A percentile compares a stretch with the other conserved stretches of the same genome.
These are phyloP conservation scores for Callocephalon fimbriatum DNA, from an alignment of 2,113 vertebrate genomes.

Conservation along the genomic window DNA sequence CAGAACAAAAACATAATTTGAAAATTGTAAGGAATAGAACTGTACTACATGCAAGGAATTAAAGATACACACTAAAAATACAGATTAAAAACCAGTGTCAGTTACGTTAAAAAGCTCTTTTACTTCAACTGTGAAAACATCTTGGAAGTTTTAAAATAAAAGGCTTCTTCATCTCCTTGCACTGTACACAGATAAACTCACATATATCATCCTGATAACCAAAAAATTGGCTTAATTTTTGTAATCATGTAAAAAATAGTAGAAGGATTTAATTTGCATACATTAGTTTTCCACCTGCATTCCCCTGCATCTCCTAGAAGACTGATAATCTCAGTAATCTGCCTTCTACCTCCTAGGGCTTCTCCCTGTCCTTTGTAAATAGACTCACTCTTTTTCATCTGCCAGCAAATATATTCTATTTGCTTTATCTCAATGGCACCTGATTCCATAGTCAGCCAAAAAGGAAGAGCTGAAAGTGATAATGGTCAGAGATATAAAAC, in stretches of 20 bases:
- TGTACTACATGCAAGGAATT: background rate
- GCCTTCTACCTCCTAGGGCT: background rate
- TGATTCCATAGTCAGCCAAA: background rate
- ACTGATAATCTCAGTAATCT: background rate
- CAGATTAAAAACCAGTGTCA: background rate
- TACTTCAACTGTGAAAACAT: background rate
- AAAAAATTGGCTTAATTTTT: background rate
- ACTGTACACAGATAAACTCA: background rate
- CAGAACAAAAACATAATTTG: background rate
- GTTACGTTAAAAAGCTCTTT: background rate
- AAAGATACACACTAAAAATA: background rate
- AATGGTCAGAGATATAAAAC: background rate
- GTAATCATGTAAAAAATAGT: background rate
- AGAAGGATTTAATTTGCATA: background rate
- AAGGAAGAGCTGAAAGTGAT: background rate
- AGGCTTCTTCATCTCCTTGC: background rate
- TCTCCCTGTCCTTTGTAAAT: background rate
- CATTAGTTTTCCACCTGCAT: background rate
- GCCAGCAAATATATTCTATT: background rate
- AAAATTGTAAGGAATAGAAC: background rate
- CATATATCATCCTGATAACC: background rate
- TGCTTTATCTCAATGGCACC: background rate
- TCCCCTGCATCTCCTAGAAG: background rate
- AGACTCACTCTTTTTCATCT: background rate
- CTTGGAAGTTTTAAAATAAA: background rate